Evolutionary conservation across 2,888 invertebrate species (phyloP), one percentile per base, ranked within the genome.

Genomic region (Neelides folsomi): DNA sequence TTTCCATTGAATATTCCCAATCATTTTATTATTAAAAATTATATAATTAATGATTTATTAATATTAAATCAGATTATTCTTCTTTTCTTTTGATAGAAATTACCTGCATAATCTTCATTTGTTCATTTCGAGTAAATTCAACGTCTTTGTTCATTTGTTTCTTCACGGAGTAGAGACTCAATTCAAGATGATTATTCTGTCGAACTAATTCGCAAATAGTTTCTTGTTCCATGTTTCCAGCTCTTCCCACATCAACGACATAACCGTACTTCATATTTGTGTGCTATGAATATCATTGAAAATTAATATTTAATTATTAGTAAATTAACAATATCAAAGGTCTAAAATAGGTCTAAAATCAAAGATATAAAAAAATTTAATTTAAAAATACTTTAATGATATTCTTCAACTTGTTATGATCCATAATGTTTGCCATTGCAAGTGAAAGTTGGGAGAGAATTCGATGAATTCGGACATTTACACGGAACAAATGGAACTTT

Each of bases 391-490:
- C 73, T 51, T 71, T 73, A 35, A 79, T 71, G 38, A 71, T 71
- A 18, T 70, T 71, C 67, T 77, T 79, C 27, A 79, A 67, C 53
- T 80, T 68, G 69, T 78, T 72, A 0, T 86, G 82, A 62, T 88
- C 82, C 67, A 86, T 85, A 41, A 89, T 79, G 57, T 81, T 77
- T 0, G 80, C 80, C 6, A 86, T 83, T 67, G 85, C 81, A 57
- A 83, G 78, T 66, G 84, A 83, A 47, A 93, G 76, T 65, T 92
- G 90, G 45, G 81, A 80, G 68, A 85, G 81, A 57, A 93, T 83
- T 65, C 79, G 79, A 62, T 81, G 79, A 36, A 89, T 68, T 0
- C 80, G 75, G 53, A 77, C 77, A 59, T 80, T 78, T 47, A 79
- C 74, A 0, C 75, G 75, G 53, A 78, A 72, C 48, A 79, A 79